Percentiles rank a stretch among this genome's conserved stretches.
Conservation (phyloP, 1,140 invertebrate species). For the Trinorchestia longiramus region DNA sequence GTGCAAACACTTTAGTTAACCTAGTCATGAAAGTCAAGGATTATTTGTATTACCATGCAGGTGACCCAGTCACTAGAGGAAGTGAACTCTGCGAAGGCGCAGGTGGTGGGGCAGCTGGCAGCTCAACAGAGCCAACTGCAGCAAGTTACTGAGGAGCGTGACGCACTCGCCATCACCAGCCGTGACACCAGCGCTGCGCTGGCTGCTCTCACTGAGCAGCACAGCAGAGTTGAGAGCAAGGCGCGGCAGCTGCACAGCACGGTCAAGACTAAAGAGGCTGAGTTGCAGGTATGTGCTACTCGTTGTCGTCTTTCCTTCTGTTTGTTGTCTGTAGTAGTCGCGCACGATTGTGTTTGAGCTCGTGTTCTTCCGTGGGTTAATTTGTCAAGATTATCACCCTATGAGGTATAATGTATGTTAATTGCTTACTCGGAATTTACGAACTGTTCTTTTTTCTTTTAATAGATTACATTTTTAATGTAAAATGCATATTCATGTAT, state of each 20-base stretch:
- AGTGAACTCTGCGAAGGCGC: slow-evolving; percentile 57
- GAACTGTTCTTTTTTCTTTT: no score
- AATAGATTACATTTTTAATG: no score
- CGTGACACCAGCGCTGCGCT: slow-evolving; percentile 40
- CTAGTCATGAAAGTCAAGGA: no score
- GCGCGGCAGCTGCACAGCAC: slow-evolving; percentile 56
- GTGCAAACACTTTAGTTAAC: no score
- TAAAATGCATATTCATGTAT: no score
- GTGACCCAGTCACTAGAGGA: slow-evolving; percentile 62
- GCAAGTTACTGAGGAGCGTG: slow-evolving; percentile 55
- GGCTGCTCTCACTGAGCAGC: slow-evolving; percentile 49
- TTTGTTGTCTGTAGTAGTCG: not conserved
- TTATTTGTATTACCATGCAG: not conserved
- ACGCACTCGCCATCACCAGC: slow-evolving; percentile 47
- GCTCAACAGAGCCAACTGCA: slow-evolving; percentile 56
- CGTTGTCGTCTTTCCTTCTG: not conserved
- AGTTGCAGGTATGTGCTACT: slow-evolving; percentile 57
- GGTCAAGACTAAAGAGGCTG: slow-evolving; percentile 61
- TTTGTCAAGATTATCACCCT: no score
- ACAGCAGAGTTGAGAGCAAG: slow-evolving; percentile 42
- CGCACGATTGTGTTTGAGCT: not conserved
- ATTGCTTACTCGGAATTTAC: no score
- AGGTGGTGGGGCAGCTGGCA: slow-evolving; percentile 34
- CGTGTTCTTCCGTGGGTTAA: no score
- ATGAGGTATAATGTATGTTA: no score